These are phyloP conservation scores for Melikaiella ostensackeni DNA, from an alignment of 2,888 invertebrate species.

Conservation along the genomic window DNA sequence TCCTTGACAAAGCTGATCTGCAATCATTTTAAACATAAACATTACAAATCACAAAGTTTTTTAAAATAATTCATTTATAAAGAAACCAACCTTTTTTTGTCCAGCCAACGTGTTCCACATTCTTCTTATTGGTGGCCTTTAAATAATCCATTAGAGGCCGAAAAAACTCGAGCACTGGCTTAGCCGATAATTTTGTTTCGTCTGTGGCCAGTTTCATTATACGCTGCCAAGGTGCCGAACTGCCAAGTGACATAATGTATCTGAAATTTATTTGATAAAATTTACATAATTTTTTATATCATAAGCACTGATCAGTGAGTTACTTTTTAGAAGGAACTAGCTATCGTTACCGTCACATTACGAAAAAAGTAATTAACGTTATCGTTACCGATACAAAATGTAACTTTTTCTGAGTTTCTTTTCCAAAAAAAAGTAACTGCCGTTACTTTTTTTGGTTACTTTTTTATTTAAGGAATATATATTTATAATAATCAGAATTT, in stretches of 20 bases:
- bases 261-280: neutral
- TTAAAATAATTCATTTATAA: neutral
- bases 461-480: no score
- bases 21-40: neutral
- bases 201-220: neutral
- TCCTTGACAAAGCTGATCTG: conserved; percentile 20
- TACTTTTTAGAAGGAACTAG: no score
- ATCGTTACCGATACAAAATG: no score
- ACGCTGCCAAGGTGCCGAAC: conserved; percentile 7
- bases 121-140: neutral
- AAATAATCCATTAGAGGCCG: conserved; percentile 5
- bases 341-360: no score
- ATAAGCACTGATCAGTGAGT: no score
- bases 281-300: no score
- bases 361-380: no score
- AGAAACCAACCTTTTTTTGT: neutral
- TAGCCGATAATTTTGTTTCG: neutral
- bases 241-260: conserved; percentile 16
- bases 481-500: no score
- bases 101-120: neutral
- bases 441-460: no score
- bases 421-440: no score
- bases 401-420: no score
- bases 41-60: neutral
- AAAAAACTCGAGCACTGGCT: conserved; percentile 3